A percentile compares a stretch with the other conserved stretches of the same genome.
Conservation (phyloP, 2,113 vertebrate species). For the Dermatemys mawii region DNA sequence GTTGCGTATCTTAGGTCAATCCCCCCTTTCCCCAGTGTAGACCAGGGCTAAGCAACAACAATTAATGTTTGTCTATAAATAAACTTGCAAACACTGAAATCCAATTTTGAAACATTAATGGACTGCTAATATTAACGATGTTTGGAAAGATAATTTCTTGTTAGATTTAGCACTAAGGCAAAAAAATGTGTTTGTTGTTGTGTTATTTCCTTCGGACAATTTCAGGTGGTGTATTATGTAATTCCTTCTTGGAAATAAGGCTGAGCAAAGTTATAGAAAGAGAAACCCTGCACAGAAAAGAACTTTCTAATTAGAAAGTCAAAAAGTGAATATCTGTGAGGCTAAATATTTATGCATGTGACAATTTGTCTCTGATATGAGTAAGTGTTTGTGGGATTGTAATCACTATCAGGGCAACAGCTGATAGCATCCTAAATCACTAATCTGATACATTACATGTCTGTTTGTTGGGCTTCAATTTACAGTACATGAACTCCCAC, state of each 20-base stretch:
- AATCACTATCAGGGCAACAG: background rate
- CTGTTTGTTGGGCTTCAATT: background rate
- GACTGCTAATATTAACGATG: background rate
- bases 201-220: background rate
- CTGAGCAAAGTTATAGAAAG: background rate
- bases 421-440: background rate
- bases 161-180: background rate
- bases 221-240: background rate
- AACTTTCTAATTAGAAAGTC: background rate
- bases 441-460: background rate
- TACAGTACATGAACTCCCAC: background rate
- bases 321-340: background rate
- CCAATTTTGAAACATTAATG: background rate
- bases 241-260: background rate
- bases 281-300: background rate
- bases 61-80: background rate
- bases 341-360: background rate
- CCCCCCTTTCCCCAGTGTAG: too few species aligned
- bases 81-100: background rate
- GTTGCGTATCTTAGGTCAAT: too few species aligned
- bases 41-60: background rate
- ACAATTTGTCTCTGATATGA: rapidly evolving
- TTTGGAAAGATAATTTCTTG: background rate
- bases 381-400: background rate
- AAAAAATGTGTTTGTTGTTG: background rate